Evolutionary conservation across 37 sponge, comb jelly and placozoan species (phyloP).

Genomic region (Ephydatia muelleri): DNA sequence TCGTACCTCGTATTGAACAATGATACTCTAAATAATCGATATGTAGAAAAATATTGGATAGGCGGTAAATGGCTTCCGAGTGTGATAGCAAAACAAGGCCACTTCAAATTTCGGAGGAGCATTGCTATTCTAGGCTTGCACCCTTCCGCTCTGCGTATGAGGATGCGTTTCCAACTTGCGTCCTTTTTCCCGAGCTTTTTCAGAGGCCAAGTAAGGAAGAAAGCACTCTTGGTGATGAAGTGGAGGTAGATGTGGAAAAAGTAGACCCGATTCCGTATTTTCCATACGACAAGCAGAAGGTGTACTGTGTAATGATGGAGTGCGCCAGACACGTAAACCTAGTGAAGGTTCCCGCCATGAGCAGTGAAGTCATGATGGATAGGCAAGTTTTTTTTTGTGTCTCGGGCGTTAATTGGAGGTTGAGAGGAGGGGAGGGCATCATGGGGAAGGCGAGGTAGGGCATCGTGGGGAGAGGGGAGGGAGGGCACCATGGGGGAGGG

Average conservation of each 20-base stretch:
- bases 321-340: slow-evolving; percentile 75
- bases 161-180: slow-evolving; percentile 29
- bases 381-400: slow-evolving; percentile 16
- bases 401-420: neutral
- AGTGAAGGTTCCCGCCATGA: slow-evolving; percentile 46
- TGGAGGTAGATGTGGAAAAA: slow-evolving; percentile 45
- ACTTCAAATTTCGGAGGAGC: slow-evolving; percentile 45
- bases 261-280: slow-evolving; percentile 20
- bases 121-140: slow-evolving; percentile 39
- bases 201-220: neutral
- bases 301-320: slow-evolving; percentile 73
- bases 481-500: too few species aligned
- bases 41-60: neutral
- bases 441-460: too few species aligned
- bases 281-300: slow-evolving; percentile 56
- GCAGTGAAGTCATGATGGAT: slow-evolving; percentile 39
- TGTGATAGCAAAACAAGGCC: neutral
- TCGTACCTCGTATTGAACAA: too few species aligned
- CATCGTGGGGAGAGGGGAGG: too few species aligned
- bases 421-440: neutral
- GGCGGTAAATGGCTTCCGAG: neutral
- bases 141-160: slow-evolving; percentile 22
- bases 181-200: slow-evolving; percentile 25
- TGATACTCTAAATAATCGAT: neutral
- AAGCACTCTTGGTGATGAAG: slow-evolving; percentile 7